Conservation (phyloP, 30 jellyfish, hydroid and myxozoan species). For the Phacellophora camtschatica region DNA sequence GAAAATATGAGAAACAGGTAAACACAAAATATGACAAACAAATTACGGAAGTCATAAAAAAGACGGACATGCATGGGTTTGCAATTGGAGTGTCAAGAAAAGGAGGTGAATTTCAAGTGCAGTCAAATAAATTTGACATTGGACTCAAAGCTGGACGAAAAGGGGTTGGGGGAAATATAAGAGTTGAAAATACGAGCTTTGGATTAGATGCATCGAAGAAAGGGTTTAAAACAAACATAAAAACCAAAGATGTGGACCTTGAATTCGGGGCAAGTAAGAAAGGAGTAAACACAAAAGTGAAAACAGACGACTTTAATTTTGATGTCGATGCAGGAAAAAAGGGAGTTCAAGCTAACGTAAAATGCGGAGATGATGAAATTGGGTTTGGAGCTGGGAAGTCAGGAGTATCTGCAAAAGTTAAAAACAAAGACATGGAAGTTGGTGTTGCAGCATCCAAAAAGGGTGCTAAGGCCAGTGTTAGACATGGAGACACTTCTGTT, state of each 20-base stretch:
- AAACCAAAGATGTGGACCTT: not conserved
- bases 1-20: not conserved
- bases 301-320: not conserved
- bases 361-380: not conserved
- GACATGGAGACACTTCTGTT: not conserved
- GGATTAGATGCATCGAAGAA: not conserved
- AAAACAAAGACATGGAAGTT: not conserved
- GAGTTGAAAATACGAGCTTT: not conserved
- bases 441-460: not conserved
- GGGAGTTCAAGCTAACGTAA: not conserved
- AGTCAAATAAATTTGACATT: not conserved
- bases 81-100: not conserved
- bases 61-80: not conserved
- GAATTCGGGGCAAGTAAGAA: not conserved
- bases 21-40: not conserved
- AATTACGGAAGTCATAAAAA: not conserved
- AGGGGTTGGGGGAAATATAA: not conserved
- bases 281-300: not conserved
- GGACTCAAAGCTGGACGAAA: not conserved
- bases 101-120: not conserved
- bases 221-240: not conserved
- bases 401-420: not conserved
- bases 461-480: not conserved
- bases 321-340: not conserved
- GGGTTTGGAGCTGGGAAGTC: not conserved